Base-by-base conservation (phyloP, 2,888 invertebrate species). In the Entomobrya multifasciata region DNA sequence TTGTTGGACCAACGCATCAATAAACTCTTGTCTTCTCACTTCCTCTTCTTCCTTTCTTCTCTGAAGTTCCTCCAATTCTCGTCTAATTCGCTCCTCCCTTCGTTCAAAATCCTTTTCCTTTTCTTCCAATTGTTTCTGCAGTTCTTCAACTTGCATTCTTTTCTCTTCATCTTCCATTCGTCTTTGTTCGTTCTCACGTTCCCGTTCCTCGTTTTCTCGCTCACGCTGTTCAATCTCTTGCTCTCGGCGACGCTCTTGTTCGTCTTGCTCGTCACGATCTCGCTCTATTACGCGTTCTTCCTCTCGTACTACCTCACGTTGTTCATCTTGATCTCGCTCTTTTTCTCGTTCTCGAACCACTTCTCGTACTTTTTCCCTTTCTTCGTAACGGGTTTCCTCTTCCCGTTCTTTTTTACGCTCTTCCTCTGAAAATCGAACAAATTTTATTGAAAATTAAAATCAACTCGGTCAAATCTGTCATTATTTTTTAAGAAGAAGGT, bases 41-140 rank as follows among this genome's bases (percentile, higher is more conserved):
- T 85, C 85, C 52, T 85, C 85, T 36, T 78, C 78, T 8, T 80
- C 81, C 57, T 88, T 88, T 78, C 88, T 79, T 60, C 76, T 76
- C 30, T 72, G 52, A 47, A 86, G 47, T 41, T 88, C 88, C 44
- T 88, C 86, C 76, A 80, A 52, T 67, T 83, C 80, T 44, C 87
- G 17, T 62, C 72, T 60, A n/a, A 79, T 83, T 76, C 70, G 79
- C 60, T 79, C 74, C 17, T 84, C 74, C n/a, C 79, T 20, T 30
- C 78, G 36, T 20, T 83, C 84, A 76, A 72, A 78, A 22, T 83
- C 78, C 47, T 57, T 76, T 44, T 79, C 79, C 74, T 83, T 84
- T 57, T 83, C 80, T 47, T 80, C 78, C 70, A 85, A 72, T 78
- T 78, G 44, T 60, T 85, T 85, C 27, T 78, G 85, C 5, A 85